Conservation (phyloP, 2,888 invertebrate genomes). For the Caenorhabditis auriculariae region DNA sequence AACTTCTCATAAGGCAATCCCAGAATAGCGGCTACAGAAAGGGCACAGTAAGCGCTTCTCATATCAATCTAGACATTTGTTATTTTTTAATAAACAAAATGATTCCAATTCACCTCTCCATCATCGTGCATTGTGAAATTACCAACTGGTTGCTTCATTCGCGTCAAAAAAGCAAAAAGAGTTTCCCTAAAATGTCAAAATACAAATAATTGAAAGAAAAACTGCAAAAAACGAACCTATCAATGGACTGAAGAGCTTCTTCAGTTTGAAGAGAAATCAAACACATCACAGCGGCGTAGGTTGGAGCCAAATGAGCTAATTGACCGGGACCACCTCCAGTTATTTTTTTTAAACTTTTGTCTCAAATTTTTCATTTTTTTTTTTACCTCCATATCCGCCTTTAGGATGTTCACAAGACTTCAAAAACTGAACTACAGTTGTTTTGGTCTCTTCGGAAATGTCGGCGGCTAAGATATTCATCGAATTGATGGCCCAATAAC, state of each 20-base stretch:
- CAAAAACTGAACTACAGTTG: conserved; percentile 43
- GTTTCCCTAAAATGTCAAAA: conserved; percentile 69
- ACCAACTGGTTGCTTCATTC: conserved; percentile 77
- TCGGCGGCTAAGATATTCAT: conserved; percentile 77
- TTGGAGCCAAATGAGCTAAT: conserved; percentile 88
- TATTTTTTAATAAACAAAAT: not conserved
- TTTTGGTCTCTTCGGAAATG: conserved; percentile 40
- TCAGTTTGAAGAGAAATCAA: conserved; percentile 85
- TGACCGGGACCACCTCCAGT: conserved; percentile 84
- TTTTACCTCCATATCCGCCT: conserved; percentile 73
- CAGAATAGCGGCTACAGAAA: conserved; percentile 83
- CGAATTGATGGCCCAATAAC: conserved; percentile 94
- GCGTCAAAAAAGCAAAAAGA: conserved; percentile 78
- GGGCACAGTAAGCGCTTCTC: conserved; percentile 88
- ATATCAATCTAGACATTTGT: conserved; percentile 11
- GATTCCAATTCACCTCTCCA: conserved; percentile 75
- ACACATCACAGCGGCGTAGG: conserved; percentile 93
- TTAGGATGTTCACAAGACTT: conserved; percentile 57
- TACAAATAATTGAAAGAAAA: not conserved
- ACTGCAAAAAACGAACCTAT: conserved; percentile 66
- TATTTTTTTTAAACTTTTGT: not conserved
- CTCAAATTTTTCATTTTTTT: not conserved
- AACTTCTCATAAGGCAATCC: conserved; percentile 76
- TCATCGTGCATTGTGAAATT: conserved; percentile 86
- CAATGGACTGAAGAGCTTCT: conserved; percentile 83